Base-by-base conservation (phyloP, 2,888 invertebrate species). In the Hyalella azteca region DNA sequence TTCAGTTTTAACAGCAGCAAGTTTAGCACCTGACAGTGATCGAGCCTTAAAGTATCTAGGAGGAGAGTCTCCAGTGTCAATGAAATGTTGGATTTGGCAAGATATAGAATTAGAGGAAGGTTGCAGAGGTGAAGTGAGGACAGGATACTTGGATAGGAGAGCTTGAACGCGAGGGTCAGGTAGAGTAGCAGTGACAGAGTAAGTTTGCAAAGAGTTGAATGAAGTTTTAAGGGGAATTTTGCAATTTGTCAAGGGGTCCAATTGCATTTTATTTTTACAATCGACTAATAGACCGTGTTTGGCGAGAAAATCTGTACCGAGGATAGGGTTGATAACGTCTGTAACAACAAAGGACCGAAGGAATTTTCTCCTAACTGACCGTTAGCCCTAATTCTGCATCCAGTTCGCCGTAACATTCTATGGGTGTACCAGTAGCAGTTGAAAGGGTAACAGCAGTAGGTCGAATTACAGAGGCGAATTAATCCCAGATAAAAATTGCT, bases 1-100 rank as follows among this genome's bases (percentile, higher is more conserved):
- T 39, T 79, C 75, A 39, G n/a, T n/a, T 36, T 76, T 79, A 5
- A 54, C 76, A n/a, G 41, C 54, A 4, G 3, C 2, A n/a, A 54
- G 39, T 22, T 48, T 39, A 54, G n/a, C 39, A 13, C 29, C 48
- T 3, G 54, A n/a, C 15, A 76, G 32, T 11, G 40, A 26, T 1
- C 76, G 59, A 39, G 59, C 39, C 59, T 45, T 48, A 15, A 4
- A 36, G 36, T 39, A 79, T 11, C 22, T 39, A 2, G 54, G 79
- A n/a, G n/a, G n/a, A n/a, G n/a, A n/a, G n/a, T n/a, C n/a, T n/a
- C n/a, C n/a, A 13, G 76, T 75, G 7, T 32, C 19, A 41, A 41
- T 19, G 9, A 40, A 22, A 15, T 54, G 75, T 22, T 79, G 50
- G 22, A 75, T 75, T 11, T 26, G 75, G 9, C 15, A 15, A 7